Evolutionary conservation across 2,797 vertebrate genomes (phyloP), one percentile per base, ranked within the genome.

Genomic region (Sebastiscus tertius): DNA sequence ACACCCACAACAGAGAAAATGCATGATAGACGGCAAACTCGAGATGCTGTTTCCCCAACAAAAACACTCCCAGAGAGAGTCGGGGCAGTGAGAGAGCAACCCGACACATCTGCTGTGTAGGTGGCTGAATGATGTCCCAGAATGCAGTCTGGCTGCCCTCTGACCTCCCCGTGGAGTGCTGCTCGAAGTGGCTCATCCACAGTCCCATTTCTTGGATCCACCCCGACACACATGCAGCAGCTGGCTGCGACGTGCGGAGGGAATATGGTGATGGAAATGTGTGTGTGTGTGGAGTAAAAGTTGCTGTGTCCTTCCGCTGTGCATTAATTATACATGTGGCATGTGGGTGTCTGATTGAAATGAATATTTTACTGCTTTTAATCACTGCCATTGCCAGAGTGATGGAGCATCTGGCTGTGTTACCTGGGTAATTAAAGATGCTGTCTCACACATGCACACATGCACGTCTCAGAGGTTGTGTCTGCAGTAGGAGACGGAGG

Each of bases 331-430:
- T 92, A 90, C 87, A 93, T 91, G 93, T 93, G 88, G 92, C 92
- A 92, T 93, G 93, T 93, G 94, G 93, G 93, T 87, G 91, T 94
- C 93, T 93, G 92, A 94, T 92, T 93, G 92, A 93, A 93, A 95
- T 93, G 91, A 94, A 95, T 94, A 93, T 95, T 93, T 95, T 92
- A 93, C 92, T 93, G 87, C 89, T 94, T 94, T 93, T 94, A 94
- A 95, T 94, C 93, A 94, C 90, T 93, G 92, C 91, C 92, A 93
- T 91, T 88, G 92, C 92, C 82, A 90, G 91, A 93, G 94, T 92
- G 92, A 94, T 92, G 87, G 91, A 92, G 88, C 92, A 93, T 94
- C 91, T 94, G 93, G 92, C 89, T 90, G 87, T 80, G 92, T 94
- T 94, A 95, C 94, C 94, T 94, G 93, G 92, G 90, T 93, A 94